Base-by-base conservation (phyloP, 2,797 vertebrate genomes). In the Sebastes baramenuke region DNA sequence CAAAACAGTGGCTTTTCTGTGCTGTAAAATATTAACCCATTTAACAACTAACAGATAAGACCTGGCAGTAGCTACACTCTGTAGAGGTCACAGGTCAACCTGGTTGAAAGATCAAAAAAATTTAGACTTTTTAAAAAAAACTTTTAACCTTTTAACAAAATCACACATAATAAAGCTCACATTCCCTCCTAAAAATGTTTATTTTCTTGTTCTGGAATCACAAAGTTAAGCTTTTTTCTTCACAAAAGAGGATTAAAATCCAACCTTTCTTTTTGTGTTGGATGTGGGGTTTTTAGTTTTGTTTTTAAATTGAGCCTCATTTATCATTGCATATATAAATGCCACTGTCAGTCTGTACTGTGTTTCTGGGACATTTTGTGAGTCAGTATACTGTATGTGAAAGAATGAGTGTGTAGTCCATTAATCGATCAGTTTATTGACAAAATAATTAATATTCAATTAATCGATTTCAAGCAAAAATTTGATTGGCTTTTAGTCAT, bases 1-100 rank as follows among this genome's bases (percentile, higher is more conserved):
- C 7, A 67, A 62, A 75, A 72, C 38, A 42, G 22, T 24, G 46
- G 34, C 46, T 56, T 74, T 29, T 65, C 18, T 30, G 9, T 30
- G 67, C 24, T 52, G 87, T 85, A 55, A 81, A 82, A 73, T 38
- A 82, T 81, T 58, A 77, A 83, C 82, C n/a, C 0, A 29, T 60
- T 65, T 54, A 52, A 62, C 38, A 67, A 10, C 32, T 25, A 20
- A 69, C 29, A 58, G 77, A 72, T 81, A 68, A 79, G 49, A 75
- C 14, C 11, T 30, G 22, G 34, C 38, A 68, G 69, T 8, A 67
- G 67, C 68, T 49, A 4, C 64, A 29, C 49, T 71, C 73, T 52
- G 18, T 4, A 16, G 25, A 73, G 73, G 27, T 75, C 56, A 84
- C 16, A 80, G 60, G 72, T 72, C 42, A 68, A 30, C 16, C 2